Evolutionary conservation across 1,140 invertebrate species (phyloP).

Genomic region (Palaemon carinicauda): DNA sequence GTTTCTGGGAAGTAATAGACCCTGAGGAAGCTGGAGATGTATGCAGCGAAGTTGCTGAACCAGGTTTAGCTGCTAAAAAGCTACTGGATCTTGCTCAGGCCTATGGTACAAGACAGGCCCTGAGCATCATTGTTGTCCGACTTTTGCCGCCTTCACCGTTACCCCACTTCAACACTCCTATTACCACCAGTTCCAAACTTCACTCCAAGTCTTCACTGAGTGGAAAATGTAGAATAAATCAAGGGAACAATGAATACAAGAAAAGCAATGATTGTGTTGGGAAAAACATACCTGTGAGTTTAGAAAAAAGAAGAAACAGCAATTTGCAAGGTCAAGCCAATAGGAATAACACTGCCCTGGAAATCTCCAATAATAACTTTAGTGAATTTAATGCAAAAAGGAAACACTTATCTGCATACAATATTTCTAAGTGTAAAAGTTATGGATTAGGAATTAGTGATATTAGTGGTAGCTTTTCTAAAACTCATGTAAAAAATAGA

Average conservation of each 20-base stretch:
- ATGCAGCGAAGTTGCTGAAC: constrained; percentile 17
- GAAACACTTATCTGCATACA: no score
- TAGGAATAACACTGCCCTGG: no score
- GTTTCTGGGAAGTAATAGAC: constrained; percentile 43
- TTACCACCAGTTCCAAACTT: background rate
- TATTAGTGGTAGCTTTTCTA: no score
- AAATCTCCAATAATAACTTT: no score
- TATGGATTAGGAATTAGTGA: no score
- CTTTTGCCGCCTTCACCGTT: background rate
- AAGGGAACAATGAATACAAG: background rate
- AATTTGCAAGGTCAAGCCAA: no score
- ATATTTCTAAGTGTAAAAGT: no score
- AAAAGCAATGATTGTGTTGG: no score
- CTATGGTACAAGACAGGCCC: constrained; percentile 25
- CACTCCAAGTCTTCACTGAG: background rate
- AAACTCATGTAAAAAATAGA: background rate
- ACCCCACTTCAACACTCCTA: background rate
- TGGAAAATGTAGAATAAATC: background rate
- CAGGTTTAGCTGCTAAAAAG: constrained; percentile 32
- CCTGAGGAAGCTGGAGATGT: constrained; percentile 25
- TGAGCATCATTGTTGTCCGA: constrained; percentile 41
- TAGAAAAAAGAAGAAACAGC: no score
- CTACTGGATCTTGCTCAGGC: constrained; percentile 42
- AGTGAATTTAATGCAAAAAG: no score
- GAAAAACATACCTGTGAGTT: no score